Percentiles rank a stretch among this genome's conserved stretches.
Evolutionary conservation across 1,140 invertebrate genomes (phyloP).

Genomic region (Dryas iulia): DNA sequence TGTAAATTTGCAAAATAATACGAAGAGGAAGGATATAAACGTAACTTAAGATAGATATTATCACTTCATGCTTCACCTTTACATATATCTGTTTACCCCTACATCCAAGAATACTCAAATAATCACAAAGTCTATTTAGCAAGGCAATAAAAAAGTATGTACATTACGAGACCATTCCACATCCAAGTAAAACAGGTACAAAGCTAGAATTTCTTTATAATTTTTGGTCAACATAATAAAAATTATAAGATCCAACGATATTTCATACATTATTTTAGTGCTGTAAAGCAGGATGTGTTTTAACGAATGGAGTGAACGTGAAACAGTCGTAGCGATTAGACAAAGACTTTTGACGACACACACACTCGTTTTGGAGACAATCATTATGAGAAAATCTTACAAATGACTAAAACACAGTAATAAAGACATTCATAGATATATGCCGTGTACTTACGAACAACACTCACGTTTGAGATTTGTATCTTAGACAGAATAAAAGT

Average conservation of each 20-base stretch:
- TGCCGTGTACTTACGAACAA: slow-evolving; percentile 68
- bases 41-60: too few species aligned
- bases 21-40: too few species aligned
- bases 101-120: not conserved
- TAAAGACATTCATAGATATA: slow-evolving; percentile 79
- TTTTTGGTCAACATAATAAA: slow-evolving; percentile 18
- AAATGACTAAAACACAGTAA: slow-evolving; percentile 78
- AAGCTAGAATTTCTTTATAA: slow-evolving; percentile 14
- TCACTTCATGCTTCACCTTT: too few species aligned
- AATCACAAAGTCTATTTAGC: not conserved
- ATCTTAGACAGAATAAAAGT: slow-evolving; percentile 76
- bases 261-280: slow-evolving; percentile 15
- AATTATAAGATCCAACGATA: slow-evolving; percentile 32
- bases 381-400: slow-evolving; percentile 80
- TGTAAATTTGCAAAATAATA: too few species aligned
- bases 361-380: slow-evolving; percentile 75
- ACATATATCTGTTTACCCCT: too few species aligned
- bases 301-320: slow-evolving; percentile 42
- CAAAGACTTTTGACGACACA: slow-evolving; percentile 72
- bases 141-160: not conserved
- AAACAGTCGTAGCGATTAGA: slow-evolving; percentile 66
- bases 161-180: not conserved
- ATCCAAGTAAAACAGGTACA: not conserved
- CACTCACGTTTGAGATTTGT: slow-evolving; percentile 74
- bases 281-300: slow-evolving; percentile 37